These are phyloP conservation scores for Scomber japonicus DNA, from an alignment of 2,113 vertebrate species.

Conservation along the genomic window DNA sequence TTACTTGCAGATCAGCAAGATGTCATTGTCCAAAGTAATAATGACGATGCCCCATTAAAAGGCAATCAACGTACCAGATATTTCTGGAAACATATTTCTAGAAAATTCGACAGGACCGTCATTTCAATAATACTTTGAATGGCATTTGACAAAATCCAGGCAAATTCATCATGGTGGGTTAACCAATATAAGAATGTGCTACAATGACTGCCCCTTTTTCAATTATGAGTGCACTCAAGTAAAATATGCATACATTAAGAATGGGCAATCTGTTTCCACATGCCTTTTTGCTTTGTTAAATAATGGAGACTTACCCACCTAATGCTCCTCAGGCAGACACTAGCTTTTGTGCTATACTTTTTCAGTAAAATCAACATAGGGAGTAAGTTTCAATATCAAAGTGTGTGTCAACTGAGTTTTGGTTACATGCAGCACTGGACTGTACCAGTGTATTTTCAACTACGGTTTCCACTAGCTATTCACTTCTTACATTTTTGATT, in stretches of 20 bases:
- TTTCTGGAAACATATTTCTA: constrained; percentile 35
- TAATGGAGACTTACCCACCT: too few relatives aligned
- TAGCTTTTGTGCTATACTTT: too few relatives aligned
- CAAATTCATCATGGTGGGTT: not conserved
- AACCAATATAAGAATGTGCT: not conserved
- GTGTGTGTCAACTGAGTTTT: not conserved
- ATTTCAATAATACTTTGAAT: constrained; percentile 13
- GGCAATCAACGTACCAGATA: constrained; percentile 24
- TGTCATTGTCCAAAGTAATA: constrained; percentile 36
- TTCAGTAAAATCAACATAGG: too few relatives aligned
- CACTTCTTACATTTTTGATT: constrained; percentile 11
- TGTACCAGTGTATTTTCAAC: not conserved
- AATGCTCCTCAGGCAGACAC: too few relatives aligned
- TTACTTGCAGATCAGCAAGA: constrained; percentile 47
- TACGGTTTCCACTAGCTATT: not conserved
- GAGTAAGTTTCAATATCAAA: too few relatives aligned
- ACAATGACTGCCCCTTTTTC: not conserved
- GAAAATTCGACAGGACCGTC: not conserved
- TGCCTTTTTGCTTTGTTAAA: too few relatives aligned
- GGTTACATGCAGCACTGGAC: not conserved
- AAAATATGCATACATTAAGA: too few relatives aligned
- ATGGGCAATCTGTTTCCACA: too few relatives aligned
- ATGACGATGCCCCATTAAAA: constrained; percentile 53
- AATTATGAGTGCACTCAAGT: not conserved
- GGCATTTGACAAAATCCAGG: constrained; percentile 9